Base-by-base conservation (phyloP, 2,797 vertebrate genomes). In the Acanthurus lineatus region DNA sequence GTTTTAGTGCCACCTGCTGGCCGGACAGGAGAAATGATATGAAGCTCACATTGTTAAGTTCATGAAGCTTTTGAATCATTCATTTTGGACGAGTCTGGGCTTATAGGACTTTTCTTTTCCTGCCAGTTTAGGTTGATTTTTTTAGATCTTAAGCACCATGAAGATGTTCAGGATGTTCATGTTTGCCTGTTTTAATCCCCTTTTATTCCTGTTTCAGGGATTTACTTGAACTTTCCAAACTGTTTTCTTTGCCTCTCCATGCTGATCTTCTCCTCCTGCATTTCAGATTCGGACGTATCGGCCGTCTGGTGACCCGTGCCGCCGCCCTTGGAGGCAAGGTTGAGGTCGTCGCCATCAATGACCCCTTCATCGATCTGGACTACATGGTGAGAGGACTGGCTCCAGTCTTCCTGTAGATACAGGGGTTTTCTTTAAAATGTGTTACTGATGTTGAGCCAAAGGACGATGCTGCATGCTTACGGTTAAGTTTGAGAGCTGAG, bases 291-390 rank as follows among this genome's bases (percentile, higher is more conserved):
- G 98, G 98, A 84, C 98, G 97, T 17, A 99, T 99, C 1, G 98
- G 98, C 71, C 98, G 97, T 87, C 96, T 99, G 94, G 97, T 98
- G 88, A 96, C 96, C 89, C 95, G 98, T 68, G 97, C 97, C 87
- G 97, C 92, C 1, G 17, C 97, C 2, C 0, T 92, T 89, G 76
- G 96, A 93, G 87, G 3, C n/a, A 96, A 97, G 81, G 96, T 97
- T 53, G 84, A 97, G 0, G 65, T 99, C 58, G 97, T 97, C 17
- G 97, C 98, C 49, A 99, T 99, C 94, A 99, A 99, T 19, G 98
- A 99, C 89, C 98, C 98, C 1, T 99, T 99, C 95, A 99, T 99
- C 68, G 97, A 99, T 85, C 94, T 99, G 91, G 95, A 97, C 25
- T 99, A 99, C 95, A 99, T 99, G 98, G 98, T 97, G 78, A 95